Evolutionary conservation across 2,888 invertebrate genomes (phyloP), one percentile per base, ranked within the genome.

Genomic region (Pollenia amentaria): DNA sequence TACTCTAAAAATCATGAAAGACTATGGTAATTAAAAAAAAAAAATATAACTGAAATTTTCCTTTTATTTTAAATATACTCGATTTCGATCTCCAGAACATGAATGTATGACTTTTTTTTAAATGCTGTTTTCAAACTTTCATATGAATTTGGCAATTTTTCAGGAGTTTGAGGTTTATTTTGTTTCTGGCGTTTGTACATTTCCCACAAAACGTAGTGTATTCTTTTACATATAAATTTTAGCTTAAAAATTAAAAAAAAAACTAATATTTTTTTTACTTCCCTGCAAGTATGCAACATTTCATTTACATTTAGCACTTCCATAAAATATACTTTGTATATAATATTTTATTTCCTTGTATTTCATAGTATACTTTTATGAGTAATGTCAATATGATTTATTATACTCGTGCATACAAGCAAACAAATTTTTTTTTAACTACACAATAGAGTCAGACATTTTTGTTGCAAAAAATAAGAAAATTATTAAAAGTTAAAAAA

Each of bases 251-350:
- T 62, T 42, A 12, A 14, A 8, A 65, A 65, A 10, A 65, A 11
- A 12, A 42, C 3, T 4, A 14, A 46, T 46, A 8, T 29, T 29
- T 29, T 29, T 29, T 0, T 14, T 9, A 44, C 18, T 6, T 1
- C 18, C 62, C 76, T 76, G 64, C 64, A 64, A 76, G 51, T 75
- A 75, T 62, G 62, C 75, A 48, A 40, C 9, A 62, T 62, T 60
- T 57, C 10, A 10, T 7, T 57, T 11, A 48, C n/a, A 48, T 14
- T 29, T 38, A 7, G 1, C 8, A 16, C 16, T 1, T 2, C 40
- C 12, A 38, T 14, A 40, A 48, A 16, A 1, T 48, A 48, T 38
- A 18, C 48, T 48, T 38, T 75, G 4, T 16, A 40, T 40, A 48
- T 75, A 6, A 75, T 46, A 29, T 44, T 72, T 57, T 40, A 75